These are phyloP conservation scores for Nematopogon swammerdamellus DNA, from an alignment of 2,888 invertebrate genomes.

Conservation along the genomic window DNA sequence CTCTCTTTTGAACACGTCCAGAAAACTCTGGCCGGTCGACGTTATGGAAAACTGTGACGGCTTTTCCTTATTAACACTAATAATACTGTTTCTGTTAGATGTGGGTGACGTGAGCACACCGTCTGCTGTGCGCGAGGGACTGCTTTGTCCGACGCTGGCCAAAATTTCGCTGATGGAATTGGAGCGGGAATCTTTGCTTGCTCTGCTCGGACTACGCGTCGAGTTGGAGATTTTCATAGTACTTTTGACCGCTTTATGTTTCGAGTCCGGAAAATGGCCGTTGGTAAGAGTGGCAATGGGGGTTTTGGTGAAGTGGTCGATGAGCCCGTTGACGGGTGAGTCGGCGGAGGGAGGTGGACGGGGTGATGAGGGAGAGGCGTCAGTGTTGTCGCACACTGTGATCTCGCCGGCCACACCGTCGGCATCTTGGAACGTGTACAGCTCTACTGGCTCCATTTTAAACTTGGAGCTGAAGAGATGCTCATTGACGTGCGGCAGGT, in stretches of 20 bases:
- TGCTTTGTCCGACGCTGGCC: slow-evolving; percentile 17
- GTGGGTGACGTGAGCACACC: slow-evolving; percentile 15
- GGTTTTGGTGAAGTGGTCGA: slow-evolving; percentile 14
- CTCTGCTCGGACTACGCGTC: slow-evolving; percentile 22
- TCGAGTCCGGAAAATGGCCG: slow-evolving; percentile 2
- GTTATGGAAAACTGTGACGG: neutral
- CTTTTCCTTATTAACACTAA: slow-evolving; percentile 26
- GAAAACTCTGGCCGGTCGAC: slow-evolving; percentile 23
- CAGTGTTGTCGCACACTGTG: slow-evolving; percentile 31
- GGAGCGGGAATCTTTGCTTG: slow-evolving; percentile 20
- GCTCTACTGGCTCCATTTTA: slow-evolving; percentile 50
- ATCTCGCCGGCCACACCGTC: slow-evolving; percentile 48
- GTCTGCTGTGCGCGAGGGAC: slow-evolving; percentile 23
- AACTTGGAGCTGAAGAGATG: slow-evolving; percentile 46
- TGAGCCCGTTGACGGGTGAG: neutral
- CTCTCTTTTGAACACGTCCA: slow-evolving; percentile 49
- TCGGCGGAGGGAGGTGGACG: too few relatives aligned
- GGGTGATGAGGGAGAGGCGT: neutral
- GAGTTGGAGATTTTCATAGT: slow-evolving; percentile 34
- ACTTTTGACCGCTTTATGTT: slow-evolving; percentile 25
- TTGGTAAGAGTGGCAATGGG: slow-evolving; percentile 5
- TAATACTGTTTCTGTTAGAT: slow-evolving; percentile 36
- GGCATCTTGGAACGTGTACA: slow-evolving; percentile 50
- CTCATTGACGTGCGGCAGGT: slow-evolving; percentile 41
- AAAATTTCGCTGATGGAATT: slow-evolving; percentile 16